phyloP scores from a whole-genome alignment of 2,888 invertebrate genomes.

The Lottia scabra region DNA sequence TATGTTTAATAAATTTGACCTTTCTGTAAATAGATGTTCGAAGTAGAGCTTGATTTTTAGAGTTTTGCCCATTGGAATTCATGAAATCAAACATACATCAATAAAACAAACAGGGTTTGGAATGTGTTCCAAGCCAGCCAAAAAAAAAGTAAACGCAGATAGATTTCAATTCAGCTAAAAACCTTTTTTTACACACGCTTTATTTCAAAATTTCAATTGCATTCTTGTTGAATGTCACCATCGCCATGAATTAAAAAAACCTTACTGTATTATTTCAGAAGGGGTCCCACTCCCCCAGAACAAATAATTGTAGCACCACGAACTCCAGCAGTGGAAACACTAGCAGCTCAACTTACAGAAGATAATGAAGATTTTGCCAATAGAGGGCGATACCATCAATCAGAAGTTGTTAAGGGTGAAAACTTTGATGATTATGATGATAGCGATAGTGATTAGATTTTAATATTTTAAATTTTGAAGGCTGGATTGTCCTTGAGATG shows the following conservation, averaged over 20 bases:
- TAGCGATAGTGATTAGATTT: constrained; percentile 9
- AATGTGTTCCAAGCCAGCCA: too few species aligned
- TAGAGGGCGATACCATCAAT: constrained; percentile 90
- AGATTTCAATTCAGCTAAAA: too few species aligned
- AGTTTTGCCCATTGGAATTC: too few species aligned
- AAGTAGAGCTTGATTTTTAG: too few species aligned
- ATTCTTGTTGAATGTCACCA: neutral
- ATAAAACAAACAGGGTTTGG: too few species aligned
- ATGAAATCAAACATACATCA: too few species aligned
- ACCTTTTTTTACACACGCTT: neutral
- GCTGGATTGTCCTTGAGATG: too few species aligned
- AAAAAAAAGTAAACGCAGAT: too few species aligned
- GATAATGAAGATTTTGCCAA: constrained; percentile 95
- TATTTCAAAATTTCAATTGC: neutral
- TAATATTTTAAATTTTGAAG: too few species aligned
- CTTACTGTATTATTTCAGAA: constrained; percentile 39
- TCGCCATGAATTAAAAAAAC: neutral
- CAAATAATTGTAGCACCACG: constrained; percentile 69
- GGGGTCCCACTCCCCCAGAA: constrained; percentile 55
- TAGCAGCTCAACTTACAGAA: constrained; percentile 90
- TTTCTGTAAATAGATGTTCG: too few species aligned
- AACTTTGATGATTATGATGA: constrained; percentile 65
- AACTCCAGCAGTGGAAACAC: constrained; percentile 73
- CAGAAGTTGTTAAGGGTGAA: constrained; percentile 66
- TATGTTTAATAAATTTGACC: too few species aligned